phyloP scores from a whole-genome alignment of 2,888 invertebrate species.

The Matsumyia berberina region DNA sequence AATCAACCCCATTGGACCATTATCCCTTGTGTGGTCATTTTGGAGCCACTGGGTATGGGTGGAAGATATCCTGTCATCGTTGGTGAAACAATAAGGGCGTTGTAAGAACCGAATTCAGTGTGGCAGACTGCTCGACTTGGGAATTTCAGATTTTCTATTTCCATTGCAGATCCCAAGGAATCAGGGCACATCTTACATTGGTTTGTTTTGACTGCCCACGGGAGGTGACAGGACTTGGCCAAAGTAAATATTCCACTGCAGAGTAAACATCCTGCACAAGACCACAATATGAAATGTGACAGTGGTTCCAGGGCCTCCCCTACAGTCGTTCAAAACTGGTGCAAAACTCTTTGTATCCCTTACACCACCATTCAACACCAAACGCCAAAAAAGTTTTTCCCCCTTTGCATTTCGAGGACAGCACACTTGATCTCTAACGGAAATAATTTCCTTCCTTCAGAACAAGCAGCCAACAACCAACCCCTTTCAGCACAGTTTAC shows the following conservation, averaged over 20 bases:
- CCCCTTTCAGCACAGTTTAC: too few species aligned
- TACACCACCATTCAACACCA: background rate
- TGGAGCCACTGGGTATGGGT: background rate
- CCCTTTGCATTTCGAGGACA: background rate
- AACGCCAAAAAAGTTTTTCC: background rate
- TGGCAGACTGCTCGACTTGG: too few species aligned
- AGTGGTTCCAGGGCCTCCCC: constrained; percentile 1
- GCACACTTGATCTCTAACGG: background rate
- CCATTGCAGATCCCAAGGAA: too few species aligned
- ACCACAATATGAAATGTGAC: constrained; percentile 11
- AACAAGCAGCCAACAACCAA: too few species aligned
- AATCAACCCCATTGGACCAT: background rate
- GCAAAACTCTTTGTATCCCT: background rate
- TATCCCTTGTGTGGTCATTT: constrained; percentile 3
- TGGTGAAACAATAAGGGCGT: background rate
- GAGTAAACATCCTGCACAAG: background rate
- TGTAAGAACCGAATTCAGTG: too few species aligned
- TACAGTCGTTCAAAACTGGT: background rate
- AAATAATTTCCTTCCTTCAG: background rate
- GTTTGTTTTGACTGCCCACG: too few species aligned
- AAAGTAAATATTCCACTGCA: too few species aligned
- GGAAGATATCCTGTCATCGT: constrained; percentile 5
- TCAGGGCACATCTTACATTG: too few species aligned
- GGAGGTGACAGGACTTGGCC: too few species aligned
- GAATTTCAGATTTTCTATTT: too few species aligned